These are phyloP conservation scores for Phalacrocorax pelagicus DNA, from an alignment of 2,113 vertebrate species.

Conservation along the genomic window DNA sequence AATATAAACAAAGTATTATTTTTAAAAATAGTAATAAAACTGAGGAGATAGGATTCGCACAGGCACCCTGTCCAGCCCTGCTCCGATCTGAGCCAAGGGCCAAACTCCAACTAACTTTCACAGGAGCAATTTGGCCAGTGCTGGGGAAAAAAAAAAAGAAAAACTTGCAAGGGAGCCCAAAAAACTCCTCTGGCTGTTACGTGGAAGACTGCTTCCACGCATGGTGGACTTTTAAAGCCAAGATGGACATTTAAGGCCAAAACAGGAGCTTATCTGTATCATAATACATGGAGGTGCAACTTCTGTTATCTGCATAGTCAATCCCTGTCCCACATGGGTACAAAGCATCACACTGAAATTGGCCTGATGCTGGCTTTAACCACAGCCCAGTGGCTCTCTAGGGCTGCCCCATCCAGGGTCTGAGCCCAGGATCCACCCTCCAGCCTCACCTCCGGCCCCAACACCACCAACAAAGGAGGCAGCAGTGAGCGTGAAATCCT, in stretches of 20 bases:
- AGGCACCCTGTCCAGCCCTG: neutral
- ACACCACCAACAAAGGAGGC: neutral
- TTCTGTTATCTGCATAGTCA: neutral
- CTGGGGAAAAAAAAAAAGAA: neutral
- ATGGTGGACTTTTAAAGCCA: neutral
- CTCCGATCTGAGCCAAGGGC: rapidly evolving
- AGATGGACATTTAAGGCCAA: neutral
- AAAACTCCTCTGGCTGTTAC: neutral
- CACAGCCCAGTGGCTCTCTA: neutral
- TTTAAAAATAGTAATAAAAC: neutral
- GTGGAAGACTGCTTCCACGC: neutral
- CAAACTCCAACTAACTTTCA: neutral
- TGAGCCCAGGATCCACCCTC: neutral
- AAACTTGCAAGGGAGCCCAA: neutral
- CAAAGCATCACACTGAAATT: neutral
- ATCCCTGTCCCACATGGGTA: neutral
- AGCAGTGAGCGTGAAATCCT: neutral
- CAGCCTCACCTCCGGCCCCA: neutral
- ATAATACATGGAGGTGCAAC: neutral
- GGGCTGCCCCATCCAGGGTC: neutral
- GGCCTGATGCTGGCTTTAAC: neutral
- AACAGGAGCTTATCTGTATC: neutral
- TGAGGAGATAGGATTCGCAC: neutral
- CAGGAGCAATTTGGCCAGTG: rapidly evolving
- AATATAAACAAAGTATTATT: conserved; percentile 49